Conservation (phyloP, 2,113 vertebrate species). For the Plectropomus leopardus region DNA sequence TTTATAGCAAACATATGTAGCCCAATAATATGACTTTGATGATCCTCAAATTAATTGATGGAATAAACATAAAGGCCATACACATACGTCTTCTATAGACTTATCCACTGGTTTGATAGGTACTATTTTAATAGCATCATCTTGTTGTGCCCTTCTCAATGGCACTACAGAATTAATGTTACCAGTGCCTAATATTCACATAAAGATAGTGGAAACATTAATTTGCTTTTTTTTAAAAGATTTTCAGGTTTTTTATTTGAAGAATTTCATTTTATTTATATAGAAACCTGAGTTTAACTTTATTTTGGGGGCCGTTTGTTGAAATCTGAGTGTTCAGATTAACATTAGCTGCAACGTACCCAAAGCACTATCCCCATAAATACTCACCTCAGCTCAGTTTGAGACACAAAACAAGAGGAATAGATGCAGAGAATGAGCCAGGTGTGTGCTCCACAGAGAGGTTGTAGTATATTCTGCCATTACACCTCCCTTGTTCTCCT, state of each 20-base stretch:
- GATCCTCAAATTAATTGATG: neutral
- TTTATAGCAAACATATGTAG: no score
- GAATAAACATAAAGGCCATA: neutral
- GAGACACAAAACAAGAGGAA: conserved; percentile 29
- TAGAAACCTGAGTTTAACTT: neutral
- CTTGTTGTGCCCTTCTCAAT: neutral
- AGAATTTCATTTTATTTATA: neutral
- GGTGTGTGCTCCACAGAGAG: conserved; percentile 44
- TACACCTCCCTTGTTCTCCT: conserved; percentile 51
- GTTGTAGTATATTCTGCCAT: conserved; percentile 48
- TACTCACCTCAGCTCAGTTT: conserved; percentile 4
- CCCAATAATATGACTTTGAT: no score
- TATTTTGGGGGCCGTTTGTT: neutral
- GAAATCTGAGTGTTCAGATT: neutral
- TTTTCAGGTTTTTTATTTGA: neutral
- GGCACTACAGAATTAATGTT: neutral
- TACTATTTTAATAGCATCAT: no score
- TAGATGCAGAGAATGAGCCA: conserved; percentile 28
- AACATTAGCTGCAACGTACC: neutral
- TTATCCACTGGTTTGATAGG: neutral
- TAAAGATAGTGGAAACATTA: neutral
- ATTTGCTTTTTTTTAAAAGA: neutral
- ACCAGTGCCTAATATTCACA: neutral
- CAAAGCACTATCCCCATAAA: conserved; percentile 8
- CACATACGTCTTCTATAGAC: neutral